These are phyloP conservation scores for Passer montanus DNA, from an alignment of 2,113 vertebrate genomes.

Conservation along the genomic window DNA sequence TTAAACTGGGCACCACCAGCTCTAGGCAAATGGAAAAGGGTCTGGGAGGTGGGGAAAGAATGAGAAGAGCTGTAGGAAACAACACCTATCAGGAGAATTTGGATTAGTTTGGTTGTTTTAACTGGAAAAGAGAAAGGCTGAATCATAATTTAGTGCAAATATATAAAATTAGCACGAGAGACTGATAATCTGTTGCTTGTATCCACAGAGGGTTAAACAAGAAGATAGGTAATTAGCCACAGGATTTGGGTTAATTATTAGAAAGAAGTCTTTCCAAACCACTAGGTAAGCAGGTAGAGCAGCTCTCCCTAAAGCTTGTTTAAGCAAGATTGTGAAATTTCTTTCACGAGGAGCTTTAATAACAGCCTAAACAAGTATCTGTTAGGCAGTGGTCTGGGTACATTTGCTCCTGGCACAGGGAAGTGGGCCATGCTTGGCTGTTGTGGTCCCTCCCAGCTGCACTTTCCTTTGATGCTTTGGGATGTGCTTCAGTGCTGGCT, in stretches of 20 bases:
- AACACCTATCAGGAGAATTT: background rate
- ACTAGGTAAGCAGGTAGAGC: conserved; percentile 54
- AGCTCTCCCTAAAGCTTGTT: conserved; percentile 49
- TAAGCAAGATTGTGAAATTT: conserved; percentile 49
- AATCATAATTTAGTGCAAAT: background rate
- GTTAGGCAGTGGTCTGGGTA: background rate
- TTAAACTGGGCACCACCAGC: background rate
- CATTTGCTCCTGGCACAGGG: background rate
- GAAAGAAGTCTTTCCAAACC: conserved; percentile 58
- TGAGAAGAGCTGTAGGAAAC: background rate
- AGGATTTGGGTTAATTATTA: conserved; percentile 57
- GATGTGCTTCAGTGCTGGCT: conserved; percentile 25
- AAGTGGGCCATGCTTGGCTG: background rate
- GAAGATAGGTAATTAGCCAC: conserved; percentile 29
- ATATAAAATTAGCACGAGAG: conserved; percentile 12
- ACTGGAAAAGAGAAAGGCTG: background rate
- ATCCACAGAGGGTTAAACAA: conserved; percentile 40
- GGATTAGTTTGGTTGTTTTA: background rate
- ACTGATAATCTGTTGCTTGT: background rate
- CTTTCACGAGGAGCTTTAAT: conserved; percentile 47
- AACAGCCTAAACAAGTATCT: conserved; percentile 25
- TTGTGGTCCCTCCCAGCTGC: conserved; percentile 42
- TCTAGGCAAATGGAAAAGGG: background rate
- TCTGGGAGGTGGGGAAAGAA: background rate
- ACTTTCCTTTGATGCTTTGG: conserved; percentile 61